A percentile compares a stretch with the other conserved stretches of the same genome.
Conservation (phyloP, 2,888 invertebrate genomes). For the Pecten maximus region DNA sequence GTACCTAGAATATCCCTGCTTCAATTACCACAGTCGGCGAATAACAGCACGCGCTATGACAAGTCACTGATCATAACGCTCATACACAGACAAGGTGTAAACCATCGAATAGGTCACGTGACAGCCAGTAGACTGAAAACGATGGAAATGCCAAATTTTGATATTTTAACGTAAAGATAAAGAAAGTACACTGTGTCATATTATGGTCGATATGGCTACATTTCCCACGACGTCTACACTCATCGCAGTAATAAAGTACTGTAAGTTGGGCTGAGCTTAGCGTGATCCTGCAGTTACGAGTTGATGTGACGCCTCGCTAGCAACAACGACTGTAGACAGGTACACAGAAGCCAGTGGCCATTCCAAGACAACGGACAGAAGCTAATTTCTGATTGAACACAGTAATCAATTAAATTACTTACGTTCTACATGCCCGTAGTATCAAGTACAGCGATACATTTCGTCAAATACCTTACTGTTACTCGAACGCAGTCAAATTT, state of each 20-base stretch:
- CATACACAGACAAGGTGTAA: background rate
- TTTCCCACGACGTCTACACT: background rate
- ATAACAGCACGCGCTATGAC: background rate
- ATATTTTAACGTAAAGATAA: constrained; percentile 6
- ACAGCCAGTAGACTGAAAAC: background rate
- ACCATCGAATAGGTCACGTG: background rate
- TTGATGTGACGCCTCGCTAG: background rate
- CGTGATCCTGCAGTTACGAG: background rate
- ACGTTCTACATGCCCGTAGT: background rate
- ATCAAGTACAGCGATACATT: background rate
- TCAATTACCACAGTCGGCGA: constrained; percentile 15
- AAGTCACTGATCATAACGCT: background rate
- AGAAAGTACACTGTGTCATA: constrained; percentile 28
- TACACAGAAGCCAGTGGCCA: background rate
- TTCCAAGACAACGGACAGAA: constrained; percentile 12
- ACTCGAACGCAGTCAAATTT: background rate
- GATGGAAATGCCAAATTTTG: constrained; percentile 25
- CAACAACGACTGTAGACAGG: background rate
- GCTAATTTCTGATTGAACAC: constrained; percentile 1
- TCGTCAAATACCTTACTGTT: background rate
- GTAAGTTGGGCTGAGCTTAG: background rate
- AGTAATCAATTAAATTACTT: constrained; percentile 15
- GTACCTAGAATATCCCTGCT: background rate
- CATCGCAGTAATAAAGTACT: background rate
- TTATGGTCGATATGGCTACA: constrained; percentile 5